Evolutionary conservation across 2,797 vertebrate species (phyloP), one percentile per base, ranked within the genome.

Genomic region (Mareca penelope): DNA sequence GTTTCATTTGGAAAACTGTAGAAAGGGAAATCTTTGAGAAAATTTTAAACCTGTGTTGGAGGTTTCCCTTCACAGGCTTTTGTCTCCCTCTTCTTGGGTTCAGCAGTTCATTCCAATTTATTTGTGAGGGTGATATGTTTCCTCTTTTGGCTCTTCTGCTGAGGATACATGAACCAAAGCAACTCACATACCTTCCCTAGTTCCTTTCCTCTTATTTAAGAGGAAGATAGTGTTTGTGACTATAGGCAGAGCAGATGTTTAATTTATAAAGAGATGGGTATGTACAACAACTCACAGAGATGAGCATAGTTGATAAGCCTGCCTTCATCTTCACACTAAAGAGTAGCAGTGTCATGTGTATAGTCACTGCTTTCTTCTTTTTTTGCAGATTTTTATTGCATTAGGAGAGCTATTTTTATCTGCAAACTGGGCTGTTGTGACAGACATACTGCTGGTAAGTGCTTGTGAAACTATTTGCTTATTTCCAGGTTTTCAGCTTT

Each of bases 381-480:
- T 91, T 81, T 98, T 85, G 31, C 96, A 99, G 99, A 97, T 98
- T 39, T 99, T 99, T 88, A 98, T 99, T 95, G 98, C 97, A 76
- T 68, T 99, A 4, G 98, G 98, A 48, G 98, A 98, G 89, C 85
- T 98, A 7, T 94, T 99, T 90, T 95, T 99, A 40, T 99, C 98
- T 22, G 96, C 99, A 50, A 99, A 99, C 98, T 99, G 98, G 98
- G 98, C 98, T 9, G 97, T 99, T 88, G 94, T 99, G 82, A 98
- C 99, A 18, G 98, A 99, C 81, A 99, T 99, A 82, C 97, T 99
- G 67, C 96, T 99, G 98, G 99, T 99, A 97, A 98, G 98, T 93
- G 76, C 26, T 73, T 59, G 11, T 50, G 37, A 55, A 72, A 35
- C 9, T 19, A 6, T 39, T 76, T 80, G 57, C 44, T 40, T 69